Conservation (phyloP, 2,113 vertebrate species). For the Smithornis capensis region DNA sequence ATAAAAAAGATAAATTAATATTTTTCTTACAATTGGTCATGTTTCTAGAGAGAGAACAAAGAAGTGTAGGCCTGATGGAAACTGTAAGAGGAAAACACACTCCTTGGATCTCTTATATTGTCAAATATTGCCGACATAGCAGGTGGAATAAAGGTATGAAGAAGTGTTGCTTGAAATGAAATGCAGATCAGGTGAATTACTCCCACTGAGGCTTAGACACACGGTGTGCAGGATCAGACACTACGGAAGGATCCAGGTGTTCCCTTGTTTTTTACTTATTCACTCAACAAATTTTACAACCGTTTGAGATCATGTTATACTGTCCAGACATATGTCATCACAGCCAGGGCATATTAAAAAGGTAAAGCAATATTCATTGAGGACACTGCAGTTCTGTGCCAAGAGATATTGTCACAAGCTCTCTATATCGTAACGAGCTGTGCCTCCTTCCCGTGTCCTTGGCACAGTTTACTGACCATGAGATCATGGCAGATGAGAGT, state of each 20-base stretch:
- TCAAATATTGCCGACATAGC: not conserved
- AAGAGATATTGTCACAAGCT: constrained; percentile 33
- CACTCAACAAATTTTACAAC: constrained; percentile 46
- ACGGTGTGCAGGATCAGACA: not conserved
- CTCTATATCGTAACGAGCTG: not conserved
- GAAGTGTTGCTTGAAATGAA: not conserved
- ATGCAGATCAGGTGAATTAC: not conserved
- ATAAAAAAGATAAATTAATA: not conserved
- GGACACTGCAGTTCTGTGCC: not conserved
- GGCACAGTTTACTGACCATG: constrained; percentile 18
- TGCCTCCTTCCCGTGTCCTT: constrained; percentile 20
- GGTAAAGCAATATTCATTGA: constrained; percentile 8
- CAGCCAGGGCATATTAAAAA: constrained; percentile 15
- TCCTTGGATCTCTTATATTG: not conserved
- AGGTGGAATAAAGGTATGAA: not conserved
- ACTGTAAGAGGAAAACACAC: not conserved
- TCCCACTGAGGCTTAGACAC: not conserved
- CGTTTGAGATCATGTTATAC: constrained; percentile 5
- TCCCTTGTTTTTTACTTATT: constrained; percentile 11
- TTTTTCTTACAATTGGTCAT: not conserved
- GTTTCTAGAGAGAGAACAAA: not conserved
- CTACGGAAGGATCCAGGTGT: not conserved
- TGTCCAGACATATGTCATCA: not conserved
- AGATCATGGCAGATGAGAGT: constrained; percentile 57
- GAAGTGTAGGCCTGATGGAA: not conserved